Conservation (phyloP, 2,888 invertebrate genomes). For the Fragum sueziense region DNA sequence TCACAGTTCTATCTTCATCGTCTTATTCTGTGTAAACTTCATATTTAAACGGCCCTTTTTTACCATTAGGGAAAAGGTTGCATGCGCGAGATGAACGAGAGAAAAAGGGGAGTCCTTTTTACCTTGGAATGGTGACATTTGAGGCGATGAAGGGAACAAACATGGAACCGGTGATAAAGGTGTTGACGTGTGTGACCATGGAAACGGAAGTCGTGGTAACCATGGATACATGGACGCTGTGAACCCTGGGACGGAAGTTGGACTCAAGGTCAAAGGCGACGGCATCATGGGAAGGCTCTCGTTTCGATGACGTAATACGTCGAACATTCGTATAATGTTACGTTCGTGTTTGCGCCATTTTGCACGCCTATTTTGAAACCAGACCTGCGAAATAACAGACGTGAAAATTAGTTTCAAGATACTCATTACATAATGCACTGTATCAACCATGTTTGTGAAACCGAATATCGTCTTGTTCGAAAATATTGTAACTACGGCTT, state of each 20-base stretch:
- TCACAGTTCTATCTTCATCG: no score
- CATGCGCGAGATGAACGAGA: no score
- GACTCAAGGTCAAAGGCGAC: constrained; percentile 56
- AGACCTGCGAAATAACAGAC: constrained; percentile 66
- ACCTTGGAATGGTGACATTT: constrained; percentile 25
- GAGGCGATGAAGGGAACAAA: constrained; percentile 32
- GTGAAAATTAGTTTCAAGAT: no score
- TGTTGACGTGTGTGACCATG: constrained; percentile 57
- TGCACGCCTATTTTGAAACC: constrained; percentile 78
- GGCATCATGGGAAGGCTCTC: constrained; percentile 56
- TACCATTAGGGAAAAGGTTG: no score
- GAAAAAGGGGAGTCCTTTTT: no score
- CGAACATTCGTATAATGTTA: constrained; percentile 69
- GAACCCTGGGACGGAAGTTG: constrained; percentile 60
- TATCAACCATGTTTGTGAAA: no score
- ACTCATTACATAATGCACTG: no score
- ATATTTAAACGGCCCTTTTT: no score
- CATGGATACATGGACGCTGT: constrained; percentile 69
- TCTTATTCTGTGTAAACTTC: no score
- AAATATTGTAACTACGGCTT: no score
- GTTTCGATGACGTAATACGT: constrained; percentile 66
- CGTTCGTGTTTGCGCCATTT: constrained; percentile 79
- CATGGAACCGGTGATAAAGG: constrained; percentile 52
- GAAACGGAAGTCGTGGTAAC: constrained; percentile 67
- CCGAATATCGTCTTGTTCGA: no score